Percentiles rank a stretch among this genome's conserved stretches.
phyloP scores from a whole-genome alignment of 2,888 invertebrate genomes.

The Callinectes sapidus region DNA sequence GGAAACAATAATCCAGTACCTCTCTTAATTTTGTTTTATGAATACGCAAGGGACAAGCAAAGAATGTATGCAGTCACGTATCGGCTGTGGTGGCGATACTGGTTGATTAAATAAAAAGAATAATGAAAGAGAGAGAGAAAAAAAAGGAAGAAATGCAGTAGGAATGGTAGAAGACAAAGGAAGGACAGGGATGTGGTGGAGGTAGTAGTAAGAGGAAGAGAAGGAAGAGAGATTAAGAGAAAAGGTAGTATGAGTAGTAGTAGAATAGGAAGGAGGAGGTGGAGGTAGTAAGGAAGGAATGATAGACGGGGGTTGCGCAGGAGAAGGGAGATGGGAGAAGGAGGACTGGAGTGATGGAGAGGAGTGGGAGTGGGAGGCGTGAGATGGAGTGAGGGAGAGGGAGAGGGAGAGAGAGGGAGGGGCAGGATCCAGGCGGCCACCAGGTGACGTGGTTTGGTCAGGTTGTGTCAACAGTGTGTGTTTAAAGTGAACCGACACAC shows the following conservation, averaged over 20 bases:
- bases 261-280: background rate
- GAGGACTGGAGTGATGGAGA: background rate
- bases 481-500: slow-evolving; percentile 67
- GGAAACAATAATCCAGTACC: background rate
- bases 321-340: background rate
- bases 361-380: background rate
- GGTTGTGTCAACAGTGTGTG: slow-evolving; percentile 65
- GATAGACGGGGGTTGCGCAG: background rate
- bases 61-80: background rate
- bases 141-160: background rate
- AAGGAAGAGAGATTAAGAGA: background rate
- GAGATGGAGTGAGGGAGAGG: too few species aligned
- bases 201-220: background rate
- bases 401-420: background rate
- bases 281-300: background rate
- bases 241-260: background rate
- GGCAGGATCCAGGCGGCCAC: slow-evolving; percentile 40
- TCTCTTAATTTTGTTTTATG: too few species aligned
- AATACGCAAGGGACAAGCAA: background rate
- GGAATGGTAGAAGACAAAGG: background rate
- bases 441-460: slow-evolving; percentile 68
- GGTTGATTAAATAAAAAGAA: background rate
- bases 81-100: background rate
- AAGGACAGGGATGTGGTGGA: background rate
- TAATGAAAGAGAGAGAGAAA: background rate